Percentiles rank a stretch among this genome's conserved stretches.
These are phyloP conservation scores for Chalcosyrphus nemorum DNA, from an alignment of 2,888 invertebrate species.

Conservation along the genomic window DNA sequence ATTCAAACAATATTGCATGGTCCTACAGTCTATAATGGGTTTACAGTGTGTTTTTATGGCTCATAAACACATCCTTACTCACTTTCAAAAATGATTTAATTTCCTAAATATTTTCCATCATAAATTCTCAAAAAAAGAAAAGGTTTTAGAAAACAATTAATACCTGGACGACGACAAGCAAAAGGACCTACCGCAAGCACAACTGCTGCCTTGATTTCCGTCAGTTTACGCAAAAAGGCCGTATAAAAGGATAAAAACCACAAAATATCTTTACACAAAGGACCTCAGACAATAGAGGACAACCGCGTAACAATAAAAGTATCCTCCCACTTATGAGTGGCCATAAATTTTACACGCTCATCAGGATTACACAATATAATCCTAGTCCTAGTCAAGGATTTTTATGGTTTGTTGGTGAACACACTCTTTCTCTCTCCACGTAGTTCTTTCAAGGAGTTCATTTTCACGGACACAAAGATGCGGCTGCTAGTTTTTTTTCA, in stretches of 20 bases:
- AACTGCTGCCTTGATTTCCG: constrained; percentile 54
- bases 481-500: neutral
- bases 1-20: neutral
- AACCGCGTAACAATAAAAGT: constrained; percentile 40
- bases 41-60: neutral
- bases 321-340: constrained; percentile 41
- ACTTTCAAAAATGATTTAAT: constrained; percentile 65
- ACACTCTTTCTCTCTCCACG: too few species aligned
- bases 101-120: constrained; percentile 67
- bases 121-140: constrained; percentile 48
- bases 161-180: constrained; percentile 37
- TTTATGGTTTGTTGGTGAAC: constrained; percentile 50
- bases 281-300: constrained; percentile 7
- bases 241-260: constrained; percentile 54
- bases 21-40: neutral
- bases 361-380: constrained; percentile 63
- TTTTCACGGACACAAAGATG: neutral
- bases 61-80: neutral
- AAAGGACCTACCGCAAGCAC: constrained; percentile 50
- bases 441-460: neutral
- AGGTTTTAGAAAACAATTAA: constrained; percentile 31
- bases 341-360: constrained; percentile 69
- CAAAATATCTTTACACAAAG: constrained; percentile 50
- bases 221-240: constrained; percentile 51
- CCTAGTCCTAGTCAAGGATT: neutral